Percentiles rank a stretch among this genome's conserved stretches.
Conservation (phyloP, 2,797 vertebrate species). For the Eurystomus glaucurus region DNA sequence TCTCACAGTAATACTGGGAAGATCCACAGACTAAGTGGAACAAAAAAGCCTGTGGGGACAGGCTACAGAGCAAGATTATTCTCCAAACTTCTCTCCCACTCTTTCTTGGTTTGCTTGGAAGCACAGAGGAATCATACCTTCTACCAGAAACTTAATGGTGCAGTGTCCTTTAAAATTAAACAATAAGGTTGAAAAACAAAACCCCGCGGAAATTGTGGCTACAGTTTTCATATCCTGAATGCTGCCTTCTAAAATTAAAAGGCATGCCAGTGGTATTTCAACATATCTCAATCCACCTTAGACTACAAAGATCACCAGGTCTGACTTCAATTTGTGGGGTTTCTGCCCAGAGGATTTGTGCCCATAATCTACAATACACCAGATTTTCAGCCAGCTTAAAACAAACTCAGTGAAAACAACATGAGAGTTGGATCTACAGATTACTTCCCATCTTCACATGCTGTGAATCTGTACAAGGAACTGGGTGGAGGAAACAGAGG, state of each 20-base stretch:
- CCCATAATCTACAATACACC: not conserved
- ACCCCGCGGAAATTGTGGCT: not conserved
- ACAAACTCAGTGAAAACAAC: not conserved
- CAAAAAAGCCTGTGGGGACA: not conserved
- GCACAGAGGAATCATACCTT: not conserved
- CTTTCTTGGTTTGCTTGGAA: not conserved
- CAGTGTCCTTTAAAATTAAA: not conserved
- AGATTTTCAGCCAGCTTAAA: not conserved
- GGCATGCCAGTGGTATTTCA: not conserved
- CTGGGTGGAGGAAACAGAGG: not conserved
- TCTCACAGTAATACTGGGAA: not conserved
- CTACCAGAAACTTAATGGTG: not conserved
- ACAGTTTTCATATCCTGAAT: conserved; percentile 13
- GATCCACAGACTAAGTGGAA: not conserved
- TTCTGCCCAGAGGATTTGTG: not conserved
- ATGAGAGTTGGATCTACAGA: not conserved
- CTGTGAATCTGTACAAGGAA: not conserved
- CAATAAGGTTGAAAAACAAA: not conserved
- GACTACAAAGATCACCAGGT: not conserved
- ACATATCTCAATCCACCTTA: not conserved
- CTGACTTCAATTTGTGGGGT: not conserved
- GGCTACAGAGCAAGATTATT: not conserved
- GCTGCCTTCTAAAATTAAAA: conserved; percentile 43
- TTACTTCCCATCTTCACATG: not conserved
- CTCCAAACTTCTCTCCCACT: not conserved